Evolutionary conservation across 2,113 vertebrate species (phyloP).

Genomic region (Marmota monax): DNA sequence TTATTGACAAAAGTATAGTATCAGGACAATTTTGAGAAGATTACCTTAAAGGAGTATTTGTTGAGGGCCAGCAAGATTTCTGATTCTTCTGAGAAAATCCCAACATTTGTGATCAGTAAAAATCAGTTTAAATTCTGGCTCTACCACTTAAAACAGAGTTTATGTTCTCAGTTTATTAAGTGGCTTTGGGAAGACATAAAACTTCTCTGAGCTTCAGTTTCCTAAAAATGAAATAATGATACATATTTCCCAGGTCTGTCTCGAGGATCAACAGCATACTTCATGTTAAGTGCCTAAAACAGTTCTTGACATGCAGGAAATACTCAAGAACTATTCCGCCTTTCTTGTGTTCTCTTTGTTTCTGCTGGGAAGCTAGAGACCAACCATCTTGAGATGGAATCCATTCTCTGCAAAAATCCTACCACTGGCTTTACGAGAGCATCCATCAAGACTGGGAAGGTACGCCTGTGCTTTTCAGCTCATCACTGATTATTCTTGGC

Average conservation of each 20-base stretch:
- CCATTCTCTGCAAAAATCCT: background rate
- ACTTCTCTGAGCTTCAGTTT: background rate
- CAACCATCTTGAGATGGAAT: background rate
- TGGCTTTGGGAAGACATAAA: background rate
- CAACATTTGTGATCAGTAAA: background rate
- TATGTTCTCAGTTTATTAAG: background rate
- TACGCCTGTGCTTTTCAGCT: background rate
- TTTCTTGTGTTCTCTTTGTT: background rate
- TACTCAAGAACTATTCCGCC: background rate
- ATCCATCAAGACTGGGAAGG: background rate
- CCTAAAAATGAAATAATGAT: background rate
- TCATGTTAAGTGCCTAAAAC: background rate
- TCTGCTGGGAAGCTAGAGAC: background rate
- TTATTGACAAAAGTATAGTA: background rate
- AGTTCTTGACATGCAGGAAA: background rate
- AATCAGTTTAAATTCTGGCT: conserved; percentile 7
- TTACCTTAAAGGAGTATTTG: background rate
- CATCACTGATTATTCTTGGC: background rate
- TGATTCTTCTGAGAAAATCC: background rate
- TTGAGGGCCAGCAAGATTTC: background rate
- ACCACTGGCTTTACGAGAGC: background rate
- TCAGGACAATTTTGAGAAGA: background rate
- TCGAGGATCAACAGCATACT: background rate
- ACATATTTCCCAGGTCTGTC: background rate
- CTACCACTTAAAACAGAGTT: background rate